A percentile compares a stretch with the other conserved stretches of the same genome.
Conservation (phyloP, 2,797 vertebrate species). For the Perodicticus potto region DNA sequence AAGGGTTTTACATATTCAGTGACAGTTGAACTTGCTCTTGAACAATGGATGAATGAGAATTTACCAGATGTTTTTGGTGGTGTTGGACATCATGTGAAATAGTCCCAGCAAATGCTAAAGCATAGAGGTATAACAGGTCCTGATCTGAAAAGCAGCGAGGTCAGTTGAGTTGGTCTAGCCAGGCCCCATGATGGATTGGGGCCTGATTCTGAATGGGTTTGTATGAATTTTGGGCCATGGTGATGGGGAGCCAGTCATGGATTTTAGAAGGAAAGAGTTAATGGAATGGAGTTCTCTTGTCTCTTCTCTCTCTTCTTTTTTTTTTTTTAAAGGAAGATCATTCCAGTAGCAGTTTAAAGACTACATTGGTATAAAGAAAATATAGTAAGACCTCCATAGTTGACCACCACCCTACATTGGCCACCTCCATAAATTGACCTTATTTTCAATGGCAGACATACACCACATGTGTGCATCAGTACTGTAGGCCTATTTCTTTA, state of each 20-base stretch:
- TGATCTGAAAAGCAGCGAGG: background rate
- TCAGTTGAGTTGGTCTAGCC: background rate
- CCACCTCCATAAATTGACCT: too few relatives aligned
- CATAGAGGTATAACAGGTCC: background rate
- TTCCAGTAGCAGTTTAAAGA: background rate
- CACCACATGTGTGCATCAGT: too few relatives aligned
- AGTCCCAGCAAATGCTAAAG: background rate
- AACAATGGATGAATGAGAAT: background rate
- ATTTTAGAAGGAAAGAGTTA: background rate
- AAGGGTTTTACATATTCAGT: background rate
- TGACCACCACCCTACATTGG: too few relatives aligned
- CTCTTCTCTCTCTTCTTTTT: background rate
- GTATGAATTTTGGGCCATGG: background rate
- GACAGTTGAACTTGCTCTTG: background rate
- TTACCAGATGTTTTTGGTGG: background rate
- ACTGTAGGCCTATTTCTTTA: too few relatives aligned
- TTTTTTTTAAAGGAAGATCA: background rate
- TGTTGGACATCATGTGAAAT: background rate
- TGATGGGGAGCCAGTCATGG: background rate
- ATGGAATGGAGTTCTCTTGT: background rate
- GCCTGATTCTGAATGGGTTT: background rate
- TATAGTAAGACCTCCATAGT: too few relatives aligned
- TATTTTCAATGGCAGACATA: too few relatives aligned
- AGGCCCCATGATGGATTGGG: background rate
- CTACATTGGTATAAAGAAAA: background rate